Evolutionary conservation across 1,140 invertebrate species (phyloP).

Genomic region (Mactra quadrangularis): DNA sequence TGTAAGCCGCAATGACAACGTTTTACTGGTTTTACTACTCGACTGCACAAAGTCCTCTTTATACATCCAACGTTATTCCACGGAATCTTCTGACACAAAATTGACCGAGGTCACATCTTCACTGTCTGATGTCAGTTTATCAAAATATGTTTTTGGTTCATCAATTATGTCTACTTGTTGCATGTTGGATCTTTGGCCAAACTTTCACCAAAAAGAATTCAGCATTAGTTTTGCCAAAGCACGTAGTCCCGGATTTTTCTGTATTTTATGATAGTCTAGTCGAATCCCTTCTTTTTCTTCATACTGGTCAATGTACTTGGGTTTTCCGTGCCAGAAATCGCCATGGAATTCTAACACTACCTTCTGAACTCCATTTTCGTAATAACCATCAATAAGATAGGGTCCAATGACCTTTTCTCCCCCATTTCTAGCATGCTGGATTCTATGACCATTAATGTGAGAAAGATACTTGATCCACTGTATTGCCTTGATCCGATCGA

Average conservation of each 20-base stretch:
- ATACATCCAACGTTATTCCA: constrained; percentile 26
- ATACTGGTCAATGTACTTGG: neutral
- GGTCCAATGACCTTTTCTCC: too few species aligned
- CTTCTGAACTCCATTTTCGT: neutral
- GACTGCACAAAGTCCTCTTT: neutral
- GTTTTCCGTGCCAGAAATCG: constrained; percentile 66
- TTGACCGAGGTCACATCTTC: constrained; percentile 30
- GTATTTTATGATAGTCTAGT: constrained; percentile 77
- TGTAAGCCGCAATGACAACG: constrained; percentile 79
- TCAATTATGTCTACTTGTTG: too few species aligned
- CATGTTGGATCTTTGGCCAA: constrained; percentile 64
- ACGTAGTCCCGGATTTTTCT: constrained; percentile 77
- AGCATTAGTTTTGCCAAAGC: constrained; percentile 64
- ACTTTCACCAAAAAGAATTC: constrained; percentile 57
- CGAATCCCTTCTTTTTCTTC: constrained; percentile 4
- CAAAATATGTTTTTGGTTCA: too few species aligned
- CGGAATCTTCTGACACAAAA: constrained; percentile 30
- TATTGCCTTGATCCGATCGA: constrained; percentile 3
- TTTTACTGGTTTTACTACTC: constrained; percentile 68
- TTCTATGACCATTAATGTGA: neutral
- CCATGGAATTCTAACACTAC: constrained; percentile 23
- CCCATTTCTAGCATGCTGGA: constrained; percentile 10
- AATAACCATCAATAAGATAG: constrained; percentile 4
- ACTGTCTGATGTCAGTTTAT: too few species aligned
- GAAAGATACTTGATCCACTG: constrained; percentile 14